phyloP scores from a whole-genome alignment of 1,140 invertebrate genomes.

The Drosophila punjabiensis region DNA sequence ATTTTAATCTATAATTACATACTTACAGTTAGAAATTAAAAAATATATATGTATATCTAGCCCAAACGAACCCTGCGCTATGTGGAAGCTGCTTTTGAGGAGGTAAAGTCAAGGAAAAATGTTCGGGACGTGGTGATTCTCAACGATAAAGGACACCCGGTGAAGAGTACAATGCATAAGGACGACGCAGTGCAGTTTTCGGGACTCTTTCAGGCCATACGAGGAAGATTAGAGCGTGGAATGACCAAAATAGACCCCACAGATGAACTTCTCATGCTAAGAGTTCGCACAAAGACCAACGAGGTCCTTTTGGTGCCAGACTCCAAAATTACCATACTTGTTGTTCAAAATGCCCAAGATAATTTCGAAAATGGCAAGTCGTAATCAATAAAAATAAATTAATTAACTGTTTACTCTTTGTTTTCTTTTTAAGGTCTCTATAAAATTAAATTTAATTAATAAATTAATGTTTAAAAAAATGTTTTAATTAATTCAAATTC shows the following conservation, averaged over 20 bases:
- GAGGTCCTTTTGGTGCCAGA: slow-evolving; percentile 75
- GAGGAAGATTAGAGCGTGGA: slow-evolving; percentile 62
- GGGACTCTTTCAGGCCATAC: slow-evolving; percentile 68
- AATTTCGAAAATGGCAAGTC: slow-evolving; percentile 10
- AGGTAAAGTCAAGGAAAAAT: slow-evolving; percentile 65
- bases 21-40: background rate
- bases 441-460: background rate
- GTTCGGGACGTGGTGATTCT: slow-evolving; percentile 72
- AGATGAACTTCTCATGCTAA: slow-evolving; percentile 71
- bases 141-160: slow-evolving; percentile 72
- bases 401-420: background rate
- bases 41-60: slow-evolving; percentile 31
- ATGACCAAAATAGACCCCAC: slow-evolving; percentile 71
- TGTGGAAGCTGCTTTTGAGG: slow-evolving; percentile 68
- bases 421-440: background rate
- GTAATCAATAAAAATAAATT: background rate
- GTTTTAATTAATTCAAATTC: no score
- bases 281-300: slow-evolving; percentile 70
- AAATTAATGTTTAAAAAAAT: no score
- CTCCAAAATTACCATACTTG: slow-evolving; percentile 77
- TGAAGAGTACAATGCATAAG: slow-evolving; percentile 70
- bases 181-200: slow-evolving; percentile 58
- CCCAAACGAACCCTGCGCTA: slow-evolving; percentile 61
- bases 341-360: slow-evolving; percentile 74
- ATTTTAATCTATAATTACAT: background rate